Evolutionary conservation across 2,888 invertebrate genomes (phyloP).

Genomic region (Trissonchulus latispiculum): DNA sequence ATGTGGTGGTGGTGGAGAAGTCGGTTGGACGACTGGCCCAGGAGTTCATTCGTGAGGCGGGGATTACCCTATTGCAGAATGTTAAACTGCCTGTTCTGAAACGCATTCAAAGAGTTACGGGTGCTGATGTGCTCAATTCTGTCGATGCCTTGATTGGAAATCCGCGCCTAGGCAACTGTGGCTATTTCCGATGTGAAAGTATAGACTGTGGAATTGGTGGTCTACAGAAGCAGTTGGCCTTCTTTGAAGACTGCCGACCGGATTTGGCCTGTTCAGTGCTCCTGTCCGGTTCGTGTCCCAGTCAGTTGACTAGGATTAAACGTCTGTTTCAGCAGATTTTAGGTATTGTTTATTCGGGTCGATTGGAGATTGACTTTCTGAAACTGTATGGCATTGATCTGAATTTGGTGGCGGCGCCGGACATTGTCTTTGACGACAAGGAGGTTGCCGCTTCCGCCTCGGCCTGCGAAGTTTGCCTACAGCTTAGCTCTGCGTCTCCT

Average conservation of each 20-base stretch:
- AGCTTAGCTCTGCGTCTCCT: not conserved
- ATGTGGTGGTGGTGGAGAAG: constrained; percentile 78
- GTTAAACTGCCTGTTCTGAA: constrained; percentile 72
- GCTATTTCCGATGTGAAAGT: constrained; percentile 29
- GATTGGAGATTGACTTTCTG: constrained; percentile 76
- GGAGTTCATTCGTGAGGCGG: constrained; percentile 65
- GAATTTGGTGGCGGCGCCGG: constrained; percentile 56
- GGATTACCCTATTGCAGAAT: constrained; percentile 74
- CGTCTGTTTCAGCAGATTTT: constrained; percentile 69
- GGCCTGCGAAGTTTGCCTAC: not conserved
- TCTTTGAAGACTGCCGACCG: constrained; percentile 77
- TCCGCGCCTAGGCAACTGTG: constrained; percentile 58
- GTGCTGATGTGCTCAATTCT: constrained; percentile 72
- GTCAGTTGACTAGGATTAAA: constrained; percentile 55
- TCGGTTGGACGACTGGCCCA: constrained; percentile 71
- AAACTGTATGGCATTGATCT: constrained; percentile 60
- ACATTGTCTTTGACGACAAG: constrained; percentile 49
- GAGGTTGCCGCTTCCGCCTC: constrained; percentile 39
- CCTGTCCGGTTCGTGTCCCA: constrained; percentile 62
- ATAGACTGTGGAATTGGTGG: constrained; percentile 36
- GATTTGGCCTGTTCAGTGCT: constrained; percentile 76
- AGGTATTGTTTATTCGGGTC: constrained; percentile 77
- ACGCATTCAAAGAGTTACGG: constrained; percentile 63
- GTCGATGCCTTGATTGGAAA: constrained; percentile 66
- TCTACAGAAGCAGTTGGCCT: constrained; percentile 70